Percentiles rank a stretch among this genome's conserved stretches.
phyloP scores from a whole-genome alignment of 1,140 invertebrate species.

The Danaus melanippus region DNA sequence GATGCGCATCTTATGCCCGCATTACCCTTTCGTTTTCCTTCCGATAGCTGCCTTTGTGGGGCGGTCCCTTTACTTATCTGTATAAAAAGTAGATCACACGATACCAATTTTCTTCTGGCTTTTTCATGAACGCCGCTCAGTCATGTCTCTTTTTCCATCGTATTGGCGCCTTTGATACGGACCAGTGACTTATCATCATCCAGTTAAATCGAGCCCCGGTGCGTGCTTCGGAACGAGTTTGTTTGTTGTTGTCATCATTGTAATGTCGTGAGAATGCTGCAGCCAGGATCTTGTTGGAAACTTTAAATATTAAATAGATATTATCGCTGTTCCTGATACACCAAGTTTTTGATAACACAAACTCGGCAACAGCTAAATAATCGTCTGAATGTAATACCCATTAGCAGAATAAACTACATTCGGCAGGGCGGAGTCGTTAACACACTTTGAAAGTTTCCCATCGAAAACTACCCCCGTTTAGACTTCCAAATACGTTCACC shows the following conservation, averaged over 20 bases:
- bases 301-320: slow-evolving; percentile 19
- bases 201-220: slow-evolving; percentile 1
- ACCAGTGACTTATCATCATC: slow-evolving; percentile 13
- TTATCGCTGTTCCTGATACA: slow-evolving; percentile 12
- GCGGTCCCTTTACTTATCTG: slow-evolving; percentile 52
- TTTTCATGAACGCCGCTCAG: slow-evolving; percentile 31
- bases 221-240: no score
- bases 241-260: no score
- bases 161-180: slow-evolving; percentile 32
- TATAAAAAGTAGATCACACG: slow-evolving; percentile 54
- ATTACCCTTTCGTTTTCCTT: slow-evolving; percentile 70
- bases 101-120: slow-evolving; percentile 55
- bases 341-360: slow-evolving; percentile 25
- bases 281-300: slow-evolving; percentile 4
- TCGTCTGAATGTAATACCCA: slow-evolving; percentile 55
- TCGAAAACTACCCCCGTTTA: slow-evolving; percentile 63
- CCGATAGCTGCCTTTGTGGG: slow-evolving; percentile 65
- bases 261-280: no score
- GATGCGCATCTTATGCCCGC: slow-evolving; percentile 69
- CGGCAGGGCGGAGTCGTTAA: slow-evolving; percentile 57
- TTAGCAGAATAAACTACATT: slow-evolving; percentile 58
- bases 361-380: slow-evolving; percentile 36
- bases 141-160: slow-evolving; percentile 28
- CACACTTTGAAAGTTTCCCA: slow-evolving; percentile 64
- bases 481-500: slow-evolving; percentile 58